Evolutionary conservation across 2,113 vertebrate genomes (phyloP).

Genomic region (Prolemur simus): DNA sequence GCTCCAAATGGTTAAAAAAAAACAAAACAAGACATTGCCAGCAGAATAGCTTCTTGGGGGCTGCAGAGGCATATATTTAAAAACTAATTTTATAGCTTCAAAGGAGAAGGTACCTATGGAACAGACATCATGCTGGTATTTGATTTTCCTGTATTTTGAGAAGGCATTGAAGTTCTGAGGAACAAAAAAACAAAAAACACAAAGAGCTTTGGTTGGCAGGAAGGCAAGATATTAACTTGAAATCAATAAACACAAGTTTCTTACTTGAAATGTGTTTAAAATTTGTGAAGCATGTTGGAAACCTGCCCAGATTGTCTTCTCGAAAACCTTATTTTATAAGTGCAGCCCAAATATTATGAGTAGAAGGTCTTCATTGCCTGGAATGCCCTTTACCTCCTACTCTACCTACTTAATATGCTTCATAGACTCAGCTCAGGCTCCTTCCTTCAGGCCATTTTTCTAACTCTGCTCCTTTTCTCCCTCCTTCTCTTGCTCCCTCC

Average conservation of each 20-base stretch:
- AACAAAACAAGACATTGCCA: conserved; percentile 2
- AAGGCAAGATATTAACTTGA: conserved; percentile 57
- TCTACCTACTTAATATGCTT: conserved; percentile 8
- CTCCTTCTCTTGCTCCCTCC: neutral
- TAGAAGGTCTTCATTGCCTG: conserved; percentile 33
- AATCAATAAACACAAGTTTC: conserved; percentile 55
- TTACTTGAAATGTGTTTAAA: conserved; percentile 54
- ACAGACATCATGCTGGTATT: conserved; percentile 25
- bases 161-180: conserved; percentile 14
- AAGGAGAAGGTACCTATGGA: conserved; percentile 42
- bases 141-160: conserved; percentile 46
- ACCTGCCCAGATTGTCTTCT: conserved; percentile 51
- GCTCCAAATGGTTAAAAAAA: conserved; percentile 46
- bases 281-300: conserved; percentile 50
- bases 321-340: conserved; percentile 47
- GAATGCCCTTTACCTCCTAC: conserved; percentile 36
- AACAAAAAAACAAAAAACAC: neutral
- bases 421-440: neutral
- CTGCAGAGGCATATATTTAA: conserved; percentile 52
- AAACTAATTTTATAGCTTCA: conserved; percentile 49
- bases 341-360: conserved; percentile 51
- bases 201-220: conserved; percentile 58
- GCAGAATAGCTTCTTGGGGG: conserved; percentile 43
- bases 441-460: conserved; percentile 11
- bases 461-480: neutral